Conservation (phyloP, 2,888 invertebrate species). For the Metalampra italica region DNA sequence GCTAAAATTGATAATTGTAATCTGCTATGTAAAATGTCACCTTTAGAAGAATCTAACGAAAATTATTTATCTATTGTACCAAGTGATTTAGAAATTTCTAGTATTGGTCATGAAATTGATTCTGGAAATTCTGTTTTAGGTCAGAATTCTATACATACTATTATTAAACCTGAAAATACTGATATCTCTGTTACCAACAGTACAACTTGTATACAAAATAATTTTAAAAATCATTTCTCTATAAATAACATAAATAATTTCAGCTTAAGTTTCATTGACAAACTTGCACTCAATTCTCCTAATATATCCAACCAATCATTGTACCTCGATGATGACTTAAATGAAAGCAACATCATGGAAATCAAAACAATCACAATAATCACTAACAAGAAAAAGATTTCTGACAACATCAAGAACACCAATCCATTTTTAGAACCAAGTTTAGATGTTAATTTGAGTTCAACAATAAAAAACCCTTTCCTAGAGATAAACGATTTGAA, state of each 20-base stretch:
- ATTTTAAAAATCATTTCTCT: conserved; percentile 55
- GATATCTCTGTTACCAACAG: conserved; percentile 30
- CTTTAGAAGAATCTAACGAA: conserved; percentile 1
- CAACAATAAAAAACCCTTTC: conserved; percentile 51
- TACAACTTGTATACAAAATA: conserved; percentile 51
- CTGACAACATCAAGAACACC: conserved; percentile 46
- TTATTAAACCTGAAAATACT: conserved; percentile 19
- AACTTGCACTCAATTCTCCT: conserved; percentile 63
- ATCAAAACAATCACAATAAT: conserved; percentile 73
- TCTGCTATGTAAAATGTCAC: not conserved
- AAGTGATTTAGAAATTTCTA: conserved; percentile 2
- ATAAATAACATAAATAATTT: conserved; percentile 55
- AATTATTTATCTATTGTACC: conserved; percentile 2
- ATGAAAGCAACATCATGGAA: conserved; percentile 76
- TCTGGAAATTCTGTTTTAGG: conserved; percentile 54
- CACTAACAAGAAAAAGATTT: conserved; percentile 56
- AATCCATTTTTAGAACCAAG: conserved; percentile 68
- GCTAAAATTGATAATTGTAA: not conserved
- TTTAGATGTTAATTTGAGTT: conserved; percentile 28
- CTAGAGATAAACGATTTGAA: conserved; percentile 26
- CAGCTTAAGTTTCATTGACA: conserved; percentile 69
- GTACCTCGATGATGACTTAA: conserved; percentile 68
- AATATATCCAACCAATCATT: conserved; percentile 58
- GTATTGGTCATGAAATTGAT: conserved; percentile 37
- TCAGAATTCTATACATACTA: conserved; percentile 39